Evolutionary conservation across 2,113 vertebrate species (phyloP).

Genomic region (Myiagra hebetior): DNA sequence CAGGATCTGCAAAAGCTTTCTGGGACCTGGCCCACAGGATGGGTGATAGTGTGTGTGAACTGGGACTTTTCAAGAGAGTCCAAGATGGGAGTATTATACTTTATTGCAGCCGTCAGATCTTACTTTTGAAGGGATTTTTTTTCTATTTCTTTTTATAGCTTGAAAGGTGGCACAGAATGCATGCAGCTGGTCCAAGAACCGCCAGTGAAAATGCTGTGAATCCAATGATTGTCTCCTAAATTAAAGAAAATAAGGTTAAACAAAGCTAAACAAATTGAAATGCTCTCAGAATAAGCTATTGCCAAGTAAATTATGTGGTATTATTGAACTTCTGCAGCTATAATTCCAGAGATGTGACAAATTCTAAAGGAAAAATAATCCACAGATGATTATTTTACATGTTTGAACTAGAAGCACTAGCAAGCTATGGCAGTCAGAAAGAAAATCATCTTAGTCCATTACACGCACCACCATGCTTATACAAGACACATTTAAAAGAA

Average conservation of each 20-base stretch:
- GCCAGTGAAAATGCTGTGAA: slow-evolving; percentile 72
- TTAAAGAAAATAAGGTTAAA: slow-evolving; percentile 34
- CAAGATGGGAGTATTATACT: not conserved
- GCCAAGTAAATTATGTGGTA: not conserved
- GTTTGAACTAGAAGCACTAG: not conserved
- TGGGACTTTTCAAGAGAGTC: not conserved
- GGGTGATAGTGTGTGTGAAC: not conserved
- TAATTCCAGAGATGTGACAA: not conserved
- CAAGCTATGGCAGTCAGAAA: not conserved
- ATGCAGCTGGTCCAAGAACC: slow-evolving; percentile 78
- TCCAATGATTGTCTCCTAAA: slow-evolving; percentile 75
- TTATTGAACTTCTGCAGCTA: not conserved
- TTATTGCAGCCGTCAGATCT: not conserved
- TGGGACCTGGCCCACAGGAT: not conserved
- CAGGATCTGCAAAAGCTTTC: not conserved
- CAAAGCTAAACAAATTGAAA: not conserved
- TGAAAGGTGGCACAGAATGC: slow-evolving; percentile 78
- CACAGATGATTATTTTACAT: not conserved
- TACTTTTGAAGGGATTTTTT: not conserved
- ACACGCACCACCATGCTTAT: not conserved
- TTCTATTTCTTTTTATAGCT: slow-evolving; percentile 67
- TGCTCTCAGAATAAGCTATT: not conserved
- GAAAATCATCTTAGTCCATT: not conserved
- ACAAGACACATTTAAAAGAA: not conserved
- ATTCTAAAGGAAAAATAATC: not conserved